Evolutionary conservation across 2,797 vertebrate genomes (phyloP), one percentile per base, ranked within the genome.

Genomic region (Pipistrellus nathusii): DNA sequence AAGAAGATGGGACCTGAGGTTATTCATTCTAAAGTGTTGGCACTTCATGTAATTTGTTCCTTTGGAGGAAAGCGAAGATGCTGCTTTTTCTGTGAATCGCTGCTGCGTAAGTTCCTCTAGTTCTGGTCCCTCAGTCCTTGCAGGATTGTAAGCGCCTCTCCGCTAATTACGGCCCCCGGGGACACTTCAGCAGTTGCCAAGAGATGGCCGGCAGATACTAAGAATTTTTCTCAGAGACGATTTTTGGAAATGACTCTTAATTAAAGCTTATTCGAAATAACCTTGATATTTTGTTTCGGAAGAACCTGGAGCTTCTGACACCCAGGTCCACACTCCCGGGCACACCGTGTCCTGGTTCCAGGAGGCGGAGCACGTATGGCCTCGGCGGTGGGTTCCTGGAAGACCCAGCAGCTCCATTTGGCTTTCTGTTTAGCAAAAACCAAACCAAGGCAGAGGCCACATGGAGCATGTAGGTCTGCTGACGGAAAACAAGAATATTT

Each of bases 161-260:
- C 88, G 77, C 59, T 96, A 88, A 95, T 96, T 88, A 94, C 4
- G 0, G 72, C 84, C 57, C 57, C 91, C 14, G 20, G 88, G 80
- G 95, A 94, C 21, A 38, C 73, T 27, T 48, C 13, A n/a, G 30
- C 87, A 77, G 82, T 94, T 96, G 90, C 93, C 94, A 64, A 32
- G 96, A 95, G 92, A 94, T 96, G 55, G 75, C 73, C 21, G 1
- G 18, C 90, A 94, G 68, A n/a, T 95, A 95, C 66, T 85, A 86
- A 91, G 82, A 96, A 93, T 96, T 95, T 96, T 96, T 92, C 85
- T 93, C 62, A 30, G 68, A 80, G 75, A 68, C 55, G 18, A 2
- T 95, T 96, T 95, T 94, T 77, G 80, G 83, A 95, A 95, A 94
- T 90, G 59, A 94, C 57, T 93, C 75, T 91, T 90, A 96, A 95